Base-by-base conservation (phyloP, 1,140 invertebrate genomes). In the Eriocheir sinensis region DNA sequence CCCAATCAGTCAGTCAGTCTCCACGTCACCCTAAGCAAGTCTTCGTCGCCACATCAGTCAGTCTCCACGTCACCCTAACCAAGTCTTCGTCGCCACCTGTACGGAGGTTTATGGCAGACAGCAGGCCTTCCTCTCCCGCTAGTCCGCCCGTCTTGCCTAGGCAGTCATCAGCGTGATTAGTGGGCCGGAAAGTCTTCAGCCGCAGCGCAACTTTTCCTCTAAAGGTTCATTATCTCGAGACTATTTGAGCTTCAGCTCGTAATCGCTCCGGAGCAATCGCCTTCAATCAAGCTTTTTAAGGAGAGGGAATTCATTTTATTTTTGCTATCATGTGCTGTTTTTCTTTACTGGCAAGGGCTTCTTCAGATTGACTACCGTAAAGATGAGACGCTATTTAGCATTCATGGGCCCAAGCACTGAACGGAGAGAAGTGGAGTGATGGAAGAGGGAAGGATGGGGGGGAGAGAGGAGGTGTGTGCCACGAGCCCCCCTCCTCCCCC, bases 191-290 rank as follows among this genome's bases (percentile, higher is more conserved):
- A 72, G 60, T 72, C 60, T 72, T 27, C 60, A 72, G n/a, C 60
- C 6, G 60, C 60, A 72, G 27, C 60, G 60, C 60, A 72, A 72
- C 60, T n/a, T 72, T 72, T 72, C 21, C 60, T 72, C 12, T 72
- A n/a, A 72, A 72, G 60, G 60, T n/a, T 72, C 60, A 72, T 72
- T 72, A 72, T 72, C 60, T n/a, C 27, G 60, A 72, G 60, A 72
- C 60, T 72, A 72, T 72, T 72, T 72, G 60, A 21, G 9, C 60
- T 6, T 72, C 60, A n/a, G 60, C 60, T 72, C 60, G 60, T 72
- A 72, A 72, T 72, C 60, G 27, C 1, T 72, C 60, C 27, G n/a
- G 60, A 72, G 6, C 21, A 72, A 1, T 72, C n/a, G 60, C 60
- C 60, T 72, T 72, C 60, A 72, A 72, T 72, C 60, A 72, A 72